A percentile compares a stretch with the other conserved stretches of the same genome.
Evolutionary conservation across 2,888 invertebrate species (phyloP).

Genomic region (Drepana falcataria): DNA sequence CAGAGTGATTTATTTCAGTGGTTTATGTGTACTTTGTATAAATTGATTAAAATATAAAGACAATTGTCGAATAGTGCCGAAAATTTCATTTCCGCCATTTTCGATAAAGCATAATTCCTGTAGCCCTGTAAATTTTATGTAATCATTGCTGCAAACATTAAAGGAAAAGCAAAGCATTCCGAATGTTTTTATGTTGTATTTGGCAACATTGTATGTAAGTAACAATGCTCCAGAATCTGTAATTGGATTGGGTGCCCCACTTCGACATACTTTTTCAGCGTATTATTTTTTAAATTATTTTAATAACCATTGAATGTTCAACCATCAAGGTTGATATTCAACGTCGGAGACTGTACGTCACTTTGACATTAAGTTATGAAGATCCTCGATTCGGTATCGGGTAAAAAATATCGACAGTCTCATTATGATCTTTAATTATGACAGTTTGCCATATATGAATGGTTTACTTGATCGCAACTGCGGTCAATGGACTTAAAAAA

Average conservation of each 20-base stretch:
- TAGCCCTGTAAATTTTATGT: too few relatives aligned
- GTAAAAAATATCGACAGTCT: slow-evolving; percentile 58
- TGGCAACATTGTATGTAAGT: not conserved
- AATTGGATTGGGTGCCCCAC: too few relatives aligned
- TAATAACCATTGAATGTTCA: slow-evolving; percentile 21
- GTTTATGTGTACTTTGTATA: too few relatives aligned
- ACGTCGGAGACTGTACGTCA: slow-evolving; percentile 39
- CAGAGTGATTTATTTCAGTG: too few relatives aligned
- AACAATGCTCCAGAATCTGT: not conserved
- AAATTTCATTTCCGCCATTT: too few relatives aligned
- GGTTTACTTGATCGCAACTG: slow-evolving; percentile 53
- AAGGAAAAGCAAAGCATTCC: too few relatives aligned
- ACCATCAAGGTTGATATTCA: slow-evolving; percentile 20
- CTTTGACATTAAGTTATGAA: slow-evolving; percentile 68
- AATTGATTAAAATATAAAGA: too few relatives aligned
- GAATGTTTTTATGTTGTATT: too few relatives aligned
- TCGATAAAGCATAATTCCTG: too few relatives aligned
- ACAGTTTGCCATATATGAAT: slow-evolving; percentile 73
- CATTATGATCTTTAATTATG: slow-evolving; percentile 76
- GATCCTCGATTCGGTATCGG: slow-evolving; percentile 45
- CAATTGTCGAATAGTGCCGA: too few relatives aligned
- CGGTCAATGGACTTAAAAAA: slow-evolving; percentile 48
- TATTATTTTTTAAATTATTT: not conserved
- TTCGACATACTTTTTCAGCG: too few relatives aligned
- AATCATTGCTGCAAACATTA: too few relatives aligned